These are phyloP conservation scores for Orthosia gothica DNA, from an alignment of 2,888 invertebrate genomes.

Conservation along the genomic window DNA sequence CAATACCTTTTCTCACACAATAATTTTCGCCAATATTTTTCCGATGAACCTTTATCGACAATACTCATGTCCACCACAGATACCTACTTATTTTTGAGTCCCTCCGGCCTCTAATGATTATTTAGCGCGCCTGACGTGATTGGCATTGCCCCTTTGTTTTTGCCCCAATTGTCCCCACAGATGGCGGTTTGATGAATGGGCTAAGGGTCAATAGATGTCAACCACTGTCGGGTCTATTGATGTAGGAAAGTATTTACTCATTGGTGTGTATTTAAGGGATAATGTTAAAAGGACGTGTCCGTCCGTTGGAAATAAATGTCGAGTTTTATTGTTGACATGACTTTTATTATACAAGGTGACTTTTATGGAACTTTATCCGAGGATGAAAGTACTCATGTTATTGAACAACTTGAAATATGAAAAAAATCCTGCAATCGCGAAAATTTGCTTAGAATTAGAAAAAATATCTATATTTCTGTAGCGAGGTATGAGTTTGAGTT, in stretches of 20 bases:
- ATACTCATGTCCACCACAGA: conserved; percentile 45
- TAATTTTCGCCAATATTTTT: not conserved
- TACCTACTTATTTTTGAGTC: conserved; percentile 56
- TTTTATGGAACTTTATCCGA: not conserved
- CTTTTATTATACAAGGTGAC: conserved; percentile 2
- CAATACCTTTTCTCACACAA: not conserved
- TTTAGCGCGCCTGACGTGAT: conserved; percentile 58
- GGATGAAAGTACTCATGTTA: too few species aligned
- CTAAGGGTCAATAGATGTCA: conserved; percentile 70
- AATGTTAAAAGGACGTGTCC: conserved; percentile 42
- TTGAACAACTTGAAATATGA: too few species aligned
- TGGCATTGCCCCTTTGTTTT: conserved; percentile 70
- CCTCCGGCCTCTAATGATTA: conserved; percentile 48
- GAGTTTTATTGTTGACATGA: conserved; percentile 33
- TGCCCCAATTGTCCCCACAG: conserved; percentile 64
- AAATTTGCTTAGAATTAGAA: too few species aligned
- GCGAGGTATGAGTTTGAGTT: too few species aligned
- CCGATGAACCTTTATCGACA: not conserved
- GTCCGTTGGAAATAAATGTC: conserved; percentile 41
- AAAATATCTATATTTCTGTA: too few species aligned
- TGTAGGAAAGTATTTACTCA: conserved; percentile 67
- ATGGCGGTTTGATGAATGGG: conserved; percentile 69
- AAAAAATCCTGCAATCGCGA: too few species aligned
- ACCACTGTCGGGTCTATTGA: conserved; percentile 67
- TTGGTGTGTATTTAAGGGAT: conserved; percentile 62